A percentile compares a stretch with the other conserved stretches of the same genome.
Conservation (phyloP, 2,888 invertebrate genomes). For the Octodonta nipae region DNA sequence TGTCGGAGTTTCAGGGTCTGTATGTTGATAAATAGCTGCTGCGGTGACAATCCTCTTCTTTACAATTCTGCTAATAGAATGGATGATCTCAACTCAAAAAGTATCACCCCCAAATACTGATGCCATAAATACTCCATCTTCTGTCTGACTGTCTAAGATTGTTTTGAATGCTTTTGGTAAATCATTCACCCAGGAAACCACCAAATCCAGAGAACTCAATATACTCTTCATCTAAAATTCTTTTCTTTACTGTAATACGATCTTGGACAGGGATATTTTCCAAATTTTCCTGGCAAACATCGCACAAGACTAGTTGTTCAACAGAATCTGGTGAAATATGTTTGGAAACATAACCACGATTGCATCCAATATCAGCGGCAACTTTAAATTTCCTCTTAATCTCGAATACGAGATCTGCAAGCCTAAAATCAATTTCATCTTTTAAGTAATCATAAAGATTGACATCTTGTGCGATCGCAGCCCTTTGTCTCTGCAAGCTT, state of each 20-base stretch:
- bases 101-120: conserved; percentile 85
- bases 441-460: conserved; percentile 76
- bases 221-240: conserved; percentile 71
- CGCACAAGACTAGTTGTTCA: conserved; percentile 66
- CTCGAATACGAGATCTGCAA: conserved; percentile 87
- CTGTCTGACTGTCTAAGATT: conserved; percentile 58
- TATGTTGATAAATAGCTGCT: conserved; percentile 81
- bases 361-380: conserved; percentile 76
- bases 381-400: conserved; percentile 78
- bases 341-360: conserved; percentile 75
- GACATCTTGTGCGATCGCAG: conserved; percentile 62
- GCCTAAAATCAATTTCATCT: conserved; percentile 77
- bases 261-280: conserved; percentile 48
- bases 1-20: conserved; percentile 42
- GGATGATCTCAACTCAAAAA: conserved; percentile 79
- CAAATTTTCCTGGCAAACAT: conserved; percentile 61
- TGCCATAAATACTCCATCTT: conserved; percentile 87
- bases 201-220: conserved; percentile 69
- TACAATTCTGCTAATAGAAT: conserved; percentile 90
- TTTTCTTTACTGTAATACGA: conserved; percentile 32
- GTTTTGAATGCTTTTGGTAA: conserved; percentile 71
- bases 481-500: conserved; percentile 70
- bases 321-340: conserved; percentile 68
- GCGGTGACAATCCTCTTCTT: conserved; percentile 71
- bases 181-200: conserved; percentile 95